Evolutionary conservation across 2,888 invertebrate species (phyloP).

Genomic region (Volucella zonaria): DNA sequence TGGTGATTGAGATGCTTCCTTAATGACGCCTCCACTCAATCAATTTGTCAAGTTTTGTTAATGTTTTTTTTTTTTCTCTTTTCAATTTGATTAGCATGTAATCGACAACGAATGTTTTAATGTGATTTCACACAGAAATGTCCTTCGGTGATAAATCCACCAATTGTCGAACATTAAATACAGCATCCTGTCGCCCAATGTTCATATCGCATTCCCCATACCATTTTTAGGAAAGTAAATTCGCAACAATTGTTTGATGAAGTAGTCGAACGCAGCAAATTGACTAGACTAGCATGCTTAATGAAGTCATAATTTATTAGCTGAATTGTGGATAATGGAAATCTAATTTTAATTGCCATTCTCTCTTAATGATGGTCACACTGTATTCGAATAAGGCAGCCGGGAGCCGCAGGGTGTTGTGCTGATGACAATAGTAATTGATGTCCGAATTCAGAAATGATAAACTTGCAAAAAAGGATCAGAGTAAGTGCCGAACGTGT

Average conservation of each 20-base stretch:
- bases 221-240: neutral
- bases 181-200: no score
- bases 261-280: conserved; percentile 24
- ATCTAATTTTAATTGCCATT: conserved; percentile 63
- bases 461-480: neutral
- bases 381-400: neutral
- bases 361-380: conserved; percentile 16
- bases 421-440: conserved; percentile 39
- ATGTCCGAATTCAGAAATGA: conserved; percentile 23
- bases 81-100: neutral
- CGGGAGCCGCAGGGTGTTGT: neutral
- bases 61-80: neutral
- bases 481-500: conserved; percentile 2
- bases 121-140: conserved; percentile 23
- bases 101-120: conserved; percentile 6
- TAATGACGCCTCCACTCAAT: conserved; percentile 17
- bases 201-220: neutral
- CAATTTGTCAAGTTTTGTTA: conserved; percentile 12
- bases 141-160: conserved; percentile 22
- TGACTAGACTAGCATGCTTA: conserved; percentile 42
- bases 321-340: conserved; percentile 46
- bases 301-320: conserved; percentile 64
- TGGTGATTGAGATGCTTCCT: neutral
- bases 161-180: neutral
- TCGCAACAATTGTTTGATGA: neutral